Conservation (phyloP, 2,888 invertebrate genomes). For the Eubasilissa splendida region DNA sequence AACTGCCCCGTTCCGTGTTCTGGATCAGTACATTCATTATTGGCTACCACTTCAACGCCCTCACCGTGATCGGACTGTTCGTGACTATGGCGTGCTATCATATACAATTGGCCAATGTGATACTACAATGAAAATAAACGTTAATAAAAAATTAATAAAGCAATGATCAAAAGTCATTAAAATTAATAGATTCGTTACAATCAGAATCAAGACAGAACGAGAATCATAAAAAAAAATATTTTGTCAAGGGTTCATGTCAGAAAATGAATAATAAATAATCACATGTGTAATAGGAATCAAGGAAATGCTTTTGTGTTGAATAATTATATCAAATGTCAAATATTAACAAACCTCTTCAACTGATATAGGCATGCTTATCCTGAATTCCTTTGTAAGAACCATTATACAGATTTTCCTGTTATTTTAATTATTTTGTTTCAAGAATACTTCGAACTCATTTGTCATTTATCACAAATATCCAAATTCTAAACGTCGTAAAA, state of each 20-base stretch:
- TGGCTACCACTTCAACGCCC: conserved; percentile 92
- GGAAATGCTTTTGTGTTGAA: neutral
- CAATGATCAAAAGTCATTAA: neutral
- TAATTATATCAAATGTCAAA: neutral
- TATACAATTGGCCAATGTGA: conserved; percentile 91
- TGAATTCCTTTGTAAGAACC: conserved; percentile 91
- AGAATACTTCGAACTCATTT: neutral
- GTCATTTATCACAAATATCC: neutral
- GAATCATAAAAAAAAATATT: neutral
- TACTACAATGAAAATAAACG: conserved; percentile 75
- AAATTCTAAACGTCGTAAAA: neutral
- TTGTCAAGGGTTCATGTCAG: neutral
- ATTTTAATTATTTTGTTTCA: too few relatives aligned
- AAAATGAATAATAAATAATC: conserved; percentile 11
- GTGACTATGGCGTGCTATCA: conserved; percentile 94
- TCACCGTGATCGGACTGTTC: conserved; percentile 93
- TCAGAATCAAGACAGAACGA: neutral
- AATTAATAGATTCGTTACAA: neutral
- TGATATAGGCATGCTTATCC: conserved; percentile 93
- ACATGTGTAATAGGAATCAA: neutral
- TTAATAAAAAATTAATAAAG: neutral
- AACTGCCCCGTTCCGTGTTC: conserved; percentile 88
- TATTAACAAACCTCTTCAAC: conserved; percentile 84
- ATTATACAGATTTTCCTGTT: conserved; percentile 67
- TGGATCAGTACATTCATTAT: conserved; percentile 84